phyloP scores from a whole-genome alignment of 2,888 invertebrate species.

The Cryptops parisi region DNA sequence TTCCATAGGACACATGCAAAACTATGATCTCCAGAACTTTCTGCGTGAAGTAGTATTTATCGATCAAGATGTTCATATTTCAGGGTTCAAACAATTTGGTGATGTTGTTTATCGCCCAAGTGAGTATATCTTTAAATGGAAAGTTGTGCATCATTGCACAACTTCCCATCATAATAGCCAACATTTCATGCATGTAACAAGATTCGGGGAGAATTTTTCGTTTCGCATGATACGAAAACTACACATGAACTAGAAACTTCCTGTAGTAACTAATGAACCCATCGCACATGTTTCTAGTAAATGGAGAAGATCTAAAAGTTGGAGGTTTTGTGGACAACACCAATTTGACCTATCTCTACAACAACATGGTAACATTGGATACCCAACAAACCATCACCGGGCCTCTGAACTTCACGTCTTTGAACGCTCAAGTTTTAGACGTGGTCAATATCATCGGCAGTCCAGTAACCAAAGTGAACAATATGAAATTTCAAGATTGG shows the following conservation, averaged over 20 bases:
- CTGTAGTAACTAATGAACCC: too few relatives aligned
- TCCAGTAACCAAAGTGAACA: background rate
- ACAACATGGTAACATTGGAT: constrained; percentile 1
- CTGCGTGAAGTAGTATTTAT: background rate
- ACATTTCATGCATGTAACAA: too few relatives aligned
- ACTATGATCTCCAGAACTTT: background rate
- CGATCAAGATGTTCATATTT: background rate
- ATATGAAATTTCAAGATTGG: background rate
- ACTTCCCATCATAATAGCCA: too few relatives aligned
- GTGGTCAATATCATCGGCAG: background rate
- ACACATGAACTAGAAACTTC: too few relatives aligned
- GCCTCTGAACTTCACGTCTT: background rate
- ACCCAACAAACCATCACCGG: background rate
- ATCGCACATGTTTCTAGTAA: constrained; percentile 1
- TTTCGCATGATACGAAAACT: too few relatives aligned
- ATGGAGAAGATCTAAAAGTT: background rate
- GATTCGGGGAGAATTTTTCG: too few relatives aligned
- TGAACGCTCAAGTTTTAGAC: background rate
- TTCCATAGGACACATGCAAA: too few relatives aligned
- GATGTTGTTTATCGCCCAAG: background rate
- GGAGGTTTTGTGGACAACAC: background rate
- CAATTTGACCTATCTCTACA: background rate
- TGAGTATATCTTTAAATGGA: too few relatives aligned
- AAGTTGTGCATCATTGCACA: too few relatives aligned
- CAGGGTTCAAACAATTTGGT: background rate